Conservation (phyloP, 1,140 invertebrate species). For the Drosophila ficusphila region DNA sequence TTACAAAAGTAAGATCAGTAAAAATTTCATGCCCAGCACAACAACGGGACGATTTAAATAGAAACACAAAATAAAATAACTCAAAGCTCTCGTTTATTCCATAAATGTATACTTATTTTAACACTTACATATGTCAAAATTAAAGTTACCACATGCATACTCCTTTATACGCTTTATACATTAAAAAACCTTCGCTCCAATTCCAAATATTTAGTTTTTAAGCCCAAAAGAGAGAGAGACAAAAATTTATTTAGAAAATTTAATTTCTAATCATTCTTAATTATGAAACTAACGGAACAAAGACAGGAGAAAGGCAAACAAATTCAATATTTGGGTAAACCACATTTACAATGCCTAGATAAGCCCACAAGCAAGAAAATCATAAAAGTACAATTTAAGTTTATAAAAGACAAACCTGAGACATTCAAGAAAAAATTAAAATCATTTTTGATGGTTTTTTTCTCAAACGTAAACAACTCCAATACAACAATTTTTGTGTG, state of each 20-base stretch:
- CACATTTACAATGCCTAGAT: conserved; percentile 32
- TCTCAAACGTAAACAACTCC: conserved; percentile 60
- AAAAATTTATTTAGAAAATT: conserved; percentile 45
- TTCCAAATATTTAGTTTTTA: conserved; percentile 78
- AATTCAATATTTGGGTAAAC: conserved; percentile 46
- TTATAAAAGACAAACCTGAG: conserved; percentile 62
- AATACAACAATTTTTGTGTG: conserved; percentile 67
- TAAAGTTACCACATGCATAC: conserved; percentile 49
- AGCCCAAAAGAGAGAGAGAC: conserved; percentile 36
- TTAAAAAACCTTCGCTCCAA: conserved; percentile 73
- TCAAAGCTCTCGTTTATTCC: conserved; percentile 50
- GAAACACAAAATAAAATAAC: conserved; percentile 13
- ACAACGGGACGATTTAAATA: conserved; percentile 18
- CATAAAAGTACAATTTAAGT: conserved; percentile 62
- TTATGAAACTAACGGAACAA: conserved; percentile 31
- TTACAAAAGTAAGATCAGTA: conserved; percentile 30
- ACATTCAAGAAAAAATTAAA: conserved; percentile 46
- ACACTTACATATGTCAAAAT: conserved; percentile 36
- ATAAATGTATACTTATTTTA: conserved; percentile 52
- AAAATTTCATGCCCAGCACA: conserved; percentile 37
- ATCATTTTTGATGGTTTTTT: conserved; percentile 61
- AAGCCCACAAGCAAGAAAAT: conserved; percentile 28
- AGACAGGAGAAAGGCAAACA: conserved; percentile 44
- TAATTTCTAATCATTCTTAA: conserved; percentile 47
- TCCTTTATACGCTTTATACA: conserved; percentile 29